Evolutionary conservation across 2,888 invertebrate species (phyloP), one percentile per base, ranked within the genome.

Genomic region (Noctua janthina): DNA sequence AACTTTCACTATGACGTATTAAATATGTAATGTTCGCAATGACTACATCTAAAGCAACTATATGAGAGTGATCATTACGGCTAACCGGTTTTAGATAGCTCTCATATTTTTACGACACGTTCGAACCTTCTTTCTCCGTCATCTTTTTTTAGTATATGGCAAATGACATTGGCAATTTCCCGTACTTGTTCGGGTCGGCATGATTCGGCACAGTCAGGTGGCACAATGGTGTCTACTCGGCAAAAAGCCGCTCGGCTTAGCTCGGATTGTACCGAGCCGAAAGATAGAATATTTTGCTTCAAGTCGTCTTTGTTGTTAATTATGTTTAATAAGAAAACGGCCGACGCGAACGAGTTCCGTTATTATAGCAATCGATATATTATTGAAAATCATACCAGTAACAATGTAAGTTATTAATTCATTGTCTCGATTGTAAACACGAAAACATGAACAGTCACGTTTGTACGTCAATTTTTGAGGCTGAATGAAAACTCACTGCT

Each of bases 1-100:
- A 87, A 88, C 89, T 89, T 89, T 89, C 89, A 87, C 90, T 90
- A 78, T 84, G 90, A 87, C 83, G 82, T 84, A 80, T 83, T 77
- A 78, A 67, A 79, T 78, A 89, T 84, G 88, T 89, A 83, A 88
- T 83, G 83, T 80, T 82, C 70, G 81, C 79, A 82, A 84, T 88
- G 77, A 87, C 84, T 84, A 76, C 87, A 87, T 87, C 75, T 74
- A 70, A 56, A 78, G 84, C 74, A 78, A 74, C 75, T 77, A 49
- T 64, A 71, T 35, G 72, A 75, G 62, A 80, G 69, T 46, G 68
- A 77, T 84, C 67, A 87, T 87, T 79, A 77, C 43, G 23, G 15
- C 29, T 82, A 77, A 85, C 87, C 68, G 84, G 85, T 87, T 85
- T 83, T 77, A 77, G 59, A 81, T 62, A 68, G 74, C 78, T 84